Percentiles rank a stretch among this genome's conserved stretches.
Conservation (phyloP, 2,888 invertebrate genomes). For the Podabrus alpinus region DNA sequence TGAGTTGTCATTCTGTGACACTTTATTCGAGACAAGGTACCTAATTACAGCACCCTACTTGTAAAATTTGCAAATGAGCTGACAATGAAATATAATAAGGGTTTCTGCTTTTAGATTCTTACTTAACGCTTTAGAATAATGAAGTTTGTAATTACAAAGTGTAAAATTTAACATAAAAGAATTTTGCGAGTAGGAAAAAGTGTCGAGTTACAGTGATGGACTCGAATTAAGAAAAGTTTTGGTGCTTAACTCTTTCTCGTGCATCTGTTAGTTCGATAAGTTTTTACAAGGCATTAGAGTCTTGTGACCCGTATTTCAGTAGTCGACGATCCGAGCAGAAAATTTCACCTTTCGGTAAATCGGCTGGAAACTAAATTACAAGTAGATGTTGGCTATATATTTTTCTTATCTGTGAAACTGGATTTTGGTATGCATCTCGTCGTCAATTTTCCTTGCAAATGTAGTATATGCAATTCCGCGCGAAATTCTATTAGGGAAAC, state of each 20-base stretch:
- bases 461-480: neutral
- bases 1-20: neutral
- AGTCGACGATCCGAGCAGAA: constrained; percentile 34
- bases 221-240: constrained; percentile 31
- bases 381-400: constrained; percentile 25
- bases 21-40: neutral
- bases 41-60: neutral
- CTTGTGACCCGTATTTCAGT: constrained; percentile 30
- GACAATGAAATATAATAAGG: neutral
- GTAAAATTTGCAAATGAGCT: neutral
- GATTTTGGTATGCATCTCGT: constrained; percentile 8
- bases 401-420: constrained; percentile 12
- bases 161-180: neutral
- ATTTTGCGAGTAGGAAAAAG: constrained; percentile 12
- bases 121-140: neutral
- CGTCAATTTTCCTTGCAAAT: neutral
- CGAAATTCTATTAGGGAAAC: neutral
- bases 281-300: constrained; percentile 32
- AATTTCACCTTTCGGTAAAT: constrained; percentile 29
- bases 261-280: constrained; percentile 34
- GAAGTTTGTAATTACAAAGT: neutral
- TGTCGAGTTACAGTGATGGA: constrained; percentile 32
- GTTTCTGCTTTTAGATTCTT: neutral
- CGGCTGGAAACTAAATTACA: constrained; percentile 30
- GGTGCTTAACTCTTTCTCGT: constrained; percentile 31